These are phyloP conservation scores for Melanogrammus aeglefinus DNA, from an alignment of 2,797 vertebrate genomes.

Conservation along the genomic window DNA sequence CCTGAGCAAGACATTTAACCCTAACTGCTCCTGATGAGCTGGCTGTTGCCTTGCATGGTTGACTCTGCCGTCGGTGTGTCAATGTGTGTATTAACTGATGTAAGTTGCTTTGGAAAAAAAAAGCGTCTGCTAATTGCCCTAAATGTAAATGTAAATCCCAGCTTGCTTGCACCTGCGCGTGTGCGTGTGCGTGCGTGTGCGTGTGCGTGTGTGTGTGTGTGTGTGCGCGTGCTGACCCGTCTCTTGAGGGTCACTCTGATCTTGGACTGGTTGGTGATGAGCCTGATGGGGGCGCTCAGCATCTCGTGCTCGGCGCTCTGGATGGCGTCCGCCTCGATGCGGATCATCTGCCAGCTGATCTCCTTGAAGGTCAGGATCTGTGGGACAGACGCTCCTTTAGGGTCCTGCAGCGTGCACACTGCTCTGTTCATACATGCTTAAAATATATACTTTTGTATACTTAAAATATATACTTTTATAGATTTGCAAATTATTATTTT, in stretches of 20 bases:
- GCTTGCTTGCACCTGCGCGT: background rate
- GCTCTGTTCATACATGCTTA: too few species aligned
- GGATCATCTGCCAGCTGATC: slow-evolving; percentile 99
- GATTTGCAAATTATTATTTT: too few species aligned
- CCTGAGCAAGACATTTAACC: too few species aligned
- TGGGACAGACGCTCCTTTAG: background rate
- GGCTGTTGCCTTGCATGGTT: too few species aligned
- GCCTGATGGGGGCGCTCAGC: slow-evolving; percentile 92
- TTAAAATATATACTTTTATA: too few species aligned
- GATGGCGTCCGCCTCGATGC: slow-evolving; percentile 97
- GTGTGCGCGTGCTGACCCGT: slow-evolving; percentile 78
- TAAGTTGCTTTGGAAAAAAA: too few species aligned
- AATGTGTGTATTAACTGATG: too few species aligned
- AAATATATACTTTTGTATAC: too few species aligned
- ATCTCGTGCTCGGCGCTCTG: slow-evolving; percentile 94
- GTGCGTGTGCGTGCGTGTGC: slow-evolving; percentile 13
- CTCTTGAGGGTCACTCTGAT: slow-evolving; percentile 96
- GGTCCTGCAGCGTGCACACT: background rate
- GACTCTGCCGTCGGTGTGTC: too few species aligned
- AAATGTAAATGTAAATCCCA: too few species aligned
- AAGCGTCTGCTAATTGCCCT: too few species aligned
- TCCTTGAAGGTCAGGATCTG: slow-evolving; percentile 98
- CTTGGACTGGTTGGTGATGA: slow-evolving; percentile 98
- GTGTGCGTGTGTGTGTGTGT: slow-evolving; percentile 25
- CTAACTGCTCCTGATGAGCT: too few species aligned